These are phyloP conservation scores for Sarcophaga subvicina DNA, from an alignment of 2,888 invertebrate genomes.

Conservation along the genomic window DNA sequence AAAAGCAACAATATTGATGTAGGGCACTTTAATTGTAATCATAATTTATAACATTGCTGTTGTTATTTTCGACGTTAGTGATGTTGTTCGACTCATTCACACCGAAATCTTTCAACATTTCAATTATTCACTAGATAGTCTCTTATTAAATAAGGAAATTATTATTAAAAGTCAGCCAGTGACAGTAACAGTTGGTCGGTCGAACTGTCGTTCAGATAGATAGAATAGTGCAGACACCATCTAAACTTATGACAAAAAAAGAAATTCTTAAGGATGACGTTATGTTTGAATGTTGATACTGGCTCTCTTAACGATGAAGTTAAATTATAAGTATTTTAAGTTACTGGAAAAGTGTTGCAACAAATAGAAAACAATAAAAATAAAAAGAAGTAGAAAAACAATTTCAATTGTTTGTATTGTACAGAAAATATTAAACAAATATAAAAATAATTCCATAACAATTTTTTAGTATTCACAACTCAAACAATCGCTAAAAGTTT, in stretches of 20 bases:
- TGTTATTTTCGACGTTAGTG: neutral
- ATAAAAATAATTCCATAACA: slow-evolving; percentile 1
- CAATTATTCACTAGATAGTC: slow-evolving; percentile 42
- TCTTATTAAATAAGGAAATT: slow-evolving; percentile 17
- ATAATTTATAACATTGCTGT: too few species aligned
- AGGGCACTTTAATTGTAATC: too few species aligned
- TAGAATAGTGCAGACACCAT: neutral
- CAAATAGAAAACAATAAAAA: neutral
- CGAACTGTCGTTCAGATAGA: neutral
- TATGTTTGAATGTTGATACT: neutral
- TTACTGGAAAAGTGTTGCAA: neutral
- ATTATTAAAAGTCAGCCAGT: neutral
- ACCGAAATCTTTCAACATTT: slow-evolving; percentile 13
- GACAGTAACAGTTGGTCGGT: neutral
- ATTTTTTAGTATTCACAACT: slow-evolving; percentile 14
- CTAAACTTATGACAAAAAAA: neutral
- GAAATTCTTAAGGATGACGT: neutral
- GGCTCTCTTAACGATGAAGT: neutral
- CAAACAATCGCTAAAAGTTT: slow-evolving; percentile 27
- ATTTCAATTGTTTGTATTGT: slow-evolving; percentile 20
- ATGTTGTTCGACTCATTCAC: neutral
- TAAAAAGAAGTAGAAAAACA: neutral
- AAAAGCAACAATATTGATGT: too few species aligned
- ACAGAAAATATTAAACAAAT: neutral
- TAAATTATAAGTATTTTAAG: neutral